Conservation (phyloP, 2,888 invertebrate genomes). For the Metalampra italica region DNA sequence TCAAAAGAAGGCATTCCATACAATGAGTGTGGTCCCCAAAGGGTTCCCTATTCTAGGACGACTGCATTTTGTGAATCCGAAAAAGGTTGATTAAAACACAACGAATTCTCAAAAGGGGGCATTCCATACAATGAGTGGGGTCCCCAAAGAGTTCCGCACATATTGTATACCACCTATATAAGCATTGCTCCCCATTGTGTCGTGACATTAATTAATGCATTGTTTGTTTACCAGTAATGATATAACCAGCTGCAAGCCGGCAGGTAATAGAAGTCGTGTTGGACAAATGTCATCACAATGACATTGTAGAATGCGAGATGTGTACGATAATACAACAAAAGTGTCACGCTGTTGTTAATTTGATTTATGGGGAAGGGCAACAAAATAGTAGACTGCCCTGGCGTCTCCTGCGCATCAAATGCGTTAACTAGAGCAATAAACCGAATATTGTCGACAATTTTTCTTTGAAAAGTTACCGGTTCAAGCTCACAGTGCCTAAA, state of each 20-base stretch:
- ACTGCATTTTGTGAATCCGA: too few species aligned
- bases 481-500: too few species aligned
- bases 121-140: background rate
- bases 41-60: too few species aligned
- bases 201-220: slow-evolving; percentile 19
- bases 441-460: too few species aligned
- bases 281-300: slow-evolving; percentile 3
- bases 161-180: slow-evolving; percentile 23
- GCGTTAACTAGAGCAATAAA: too few species aligned
- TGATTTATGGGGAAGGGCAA: background rate
- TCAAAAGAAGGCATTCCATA: too few species aligned
- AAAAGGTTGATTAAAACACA: too few species aligned
- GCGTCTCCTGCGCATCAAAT: too few species aligned
- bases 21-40: too few species aligned
- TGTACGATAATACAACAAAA: slow-evolving; percentile 7
- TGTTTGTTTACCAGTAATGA: slow-evolving; percentile 21
- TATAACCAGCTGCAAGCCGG: slow-evolving; percentile 8
- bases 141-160: slow-evolving; percentile 24
- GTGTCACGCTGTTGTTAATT: background rate
- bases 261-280: slow-evolving; percentile 6
- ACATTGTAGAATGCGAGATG: slow-evolving; percentile 3
- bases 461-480: too few species aligned
- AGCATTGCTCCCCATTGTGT: slow-evolving; percentile 19
- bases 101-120: background rate
- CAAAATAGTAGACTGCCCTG: background rate